Evolutionary conservation across 2,113 vertebrate species (phyloP).

Genomic region (Epinephelus fuscoguttatus): DNA sequence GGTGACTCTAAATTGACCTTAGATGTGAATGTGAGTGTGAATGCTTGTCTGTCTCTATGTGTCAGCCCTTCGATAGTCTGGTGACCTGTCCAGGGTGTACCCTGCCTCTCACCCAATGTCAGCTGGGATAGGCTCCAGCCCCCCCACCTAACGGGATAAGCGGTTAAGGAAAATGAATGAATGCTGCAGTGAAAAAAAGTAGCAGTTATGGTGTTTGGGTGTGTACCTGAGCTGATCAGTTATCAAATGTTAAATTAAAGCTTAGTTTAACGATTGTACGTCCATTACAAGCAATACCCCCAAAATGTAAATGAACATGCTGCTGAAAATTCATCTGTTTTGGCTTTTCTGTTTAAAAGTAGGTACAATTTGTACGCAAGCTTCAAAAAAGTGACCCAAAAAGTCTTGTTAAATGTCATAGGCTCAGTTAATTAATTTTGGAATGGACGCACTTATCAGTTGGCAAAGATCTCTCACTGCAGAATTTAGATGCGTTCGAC

Average conservation of each 20-base stretch:
- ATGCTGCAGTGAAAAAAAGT: no score
- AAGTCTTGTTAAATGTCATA: conserved; percentile 3
- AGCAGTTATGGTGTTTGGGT: background rate
- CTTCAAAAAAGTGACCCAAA: background rate
- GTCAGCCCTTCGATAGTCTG: no score
- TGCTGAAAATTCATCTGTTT: background rate
- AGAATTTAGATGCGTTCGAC: background rate
- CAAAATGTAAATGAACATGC: background rate
- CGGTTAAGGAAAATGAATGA: no score
- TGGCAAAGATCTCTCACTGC: background rate
- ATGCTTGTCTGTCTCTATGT: no score
- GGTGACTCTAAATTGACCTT: no score
- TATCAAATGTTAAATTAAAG: background rate
- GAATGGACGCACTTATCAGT: background rate
- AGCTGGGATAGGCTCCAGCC: no score
- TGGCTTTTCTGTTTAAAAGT: background rate
- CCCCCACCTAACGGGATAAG: no score
- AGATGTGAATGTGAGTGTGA: no score
- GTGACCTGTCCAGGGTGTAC: no score
- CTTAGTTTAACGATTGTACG: background rate
- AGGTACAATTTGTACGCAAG: background rate
- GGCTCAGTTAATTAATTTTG: background rate
- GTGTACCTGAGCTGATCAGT: background rate
- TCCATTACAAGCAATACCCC: background rate
- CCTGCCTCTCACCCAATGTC: no score